These are phyloP conservation scores for Nipponacmea schrenckii DNA, from an alignment of 2,888 invertebrate species.

Conservation along the genomic window DNA sequence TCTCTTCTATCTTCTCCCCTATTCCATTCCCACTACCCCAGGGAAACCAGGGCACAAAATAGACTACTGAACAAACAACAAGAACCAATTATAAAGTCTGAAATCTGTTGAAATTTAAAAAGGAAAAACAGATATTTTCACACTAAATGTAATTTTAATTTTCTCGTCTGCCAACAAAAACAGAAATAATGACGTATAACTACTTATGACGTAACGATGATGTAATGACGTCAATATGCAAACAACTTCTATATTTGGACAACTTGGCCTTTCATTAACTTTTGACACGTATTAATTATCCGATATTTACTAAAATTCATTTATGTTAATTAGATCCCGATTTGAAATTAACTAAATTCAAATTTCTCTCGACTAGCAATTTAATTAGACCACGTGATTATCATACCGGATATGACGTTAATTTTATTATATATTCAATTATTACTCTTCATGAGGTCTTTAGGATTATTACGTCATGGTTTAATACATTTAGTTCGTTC, in stretches of 20 bases:
- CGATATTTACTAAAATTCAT: background rate
- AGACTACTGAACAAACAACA: too few species aligned
- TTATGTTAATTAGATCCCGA: background rate
- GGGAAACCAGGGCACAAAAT: too few species aligned
- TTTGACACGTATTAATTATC: background rate
- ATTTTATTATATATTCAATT: background rate
- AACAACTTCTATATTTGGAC: slow-evolving; percentile 4
- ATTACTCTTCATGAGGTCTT: too few species aligned
- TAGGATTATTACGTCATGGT: too few species aligned
- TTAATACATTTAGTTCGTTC: too few species aligned
- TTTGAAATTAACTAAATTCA: background rate
- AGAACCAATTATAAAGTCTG: too few species aligned
- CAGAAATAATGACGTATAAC: background rate
- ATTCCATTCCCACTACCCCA: too few species aligned
- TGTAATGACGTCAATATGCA: background rate
- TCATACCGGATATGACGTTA: background rate
- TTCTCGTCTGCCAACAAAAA: background rate
- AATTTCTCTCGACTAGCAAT: background rate
- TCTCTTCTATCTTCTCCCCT: too few species aligned
- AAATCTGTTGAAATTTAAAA: too few species aligned
- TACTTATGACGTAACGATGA: background rate
- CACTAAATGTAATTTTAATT: background rate
- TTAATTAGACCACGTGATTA: background rate
- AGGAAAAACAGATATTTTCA: too few species aligned
- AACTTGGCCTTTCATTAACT: background rate